These are phyloP conservation scores for Drosophila setifemur DNA, from an alignment of 1,140 invertebrate genomes.

Conservation along the genomic window DNA sequence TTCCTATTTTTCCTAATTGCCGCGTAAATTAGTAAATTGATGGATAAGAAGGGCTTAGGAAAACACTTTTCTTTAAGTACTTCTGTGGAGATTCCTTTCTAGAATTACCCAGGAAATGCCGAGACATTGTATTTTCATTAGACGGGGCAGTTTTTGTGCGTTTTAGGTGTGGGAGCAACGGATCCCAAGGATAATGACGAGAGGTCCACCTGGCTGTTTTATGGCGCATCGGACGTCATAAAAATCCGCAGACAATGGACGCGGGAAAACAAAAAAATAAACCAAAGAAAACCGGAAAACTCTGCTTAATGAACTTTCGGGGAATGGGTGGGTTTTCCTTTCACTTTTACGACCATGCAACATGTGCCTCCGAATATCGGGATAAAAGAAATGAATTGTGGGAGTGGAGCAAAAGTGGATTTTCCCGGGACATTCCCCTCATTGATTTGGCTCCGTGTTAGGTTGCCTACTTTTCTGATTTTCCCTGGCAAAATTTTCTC, in stretches of 20 bases:
- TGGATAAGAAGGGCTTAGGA: too few relatives aligned
- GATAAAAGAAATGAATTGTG: neutral
- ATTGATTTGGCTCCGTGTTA: conserved; percentile 41
- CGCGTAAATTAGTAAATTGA: too few relatives aligned
- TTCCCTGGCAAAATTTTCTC: neutral
- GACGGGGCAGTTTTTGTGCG: too few relatives aligned
- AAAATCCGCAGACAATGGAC: conserved; percentile 43
- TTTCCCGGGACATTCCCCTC: neutral
- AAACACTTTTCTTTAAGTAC: too few relatives aligned
- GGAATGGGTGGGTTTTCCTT: conserved; percentile 9
- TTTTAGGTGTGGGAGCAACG: too few relatives aligned
- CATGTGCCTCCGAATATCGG: conserved; percentile 34
- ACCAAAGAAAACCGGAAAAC: too few relatives aligned
- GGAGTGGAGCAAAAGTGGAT: neutral
- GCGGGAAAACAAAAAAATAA: too few relatives aligned
- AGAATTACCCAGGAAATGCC: too few relatives aligned
- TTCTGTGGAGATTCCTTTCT: too few relatives aligned
- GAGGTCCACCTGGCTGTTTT: conserved; percentile 26
- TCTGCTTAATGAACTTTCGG: conserved; percentile 31
- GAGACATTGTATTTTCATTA: conserved; percentile 17
- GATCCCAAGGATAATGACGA: conserved; percentile 13
- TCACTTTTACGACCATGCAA: conserved; percentile 43
- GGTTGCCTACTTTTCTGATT: conserved; percentile 33
- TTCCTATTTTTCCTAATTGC: too few relatives aligned
- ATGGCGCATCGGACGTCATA: conserved; percentile 40